phyloP scores from a whole-genome alignment of 2,888 invertebrate species.

The Gonocerus acuteangulatus region DNA sequence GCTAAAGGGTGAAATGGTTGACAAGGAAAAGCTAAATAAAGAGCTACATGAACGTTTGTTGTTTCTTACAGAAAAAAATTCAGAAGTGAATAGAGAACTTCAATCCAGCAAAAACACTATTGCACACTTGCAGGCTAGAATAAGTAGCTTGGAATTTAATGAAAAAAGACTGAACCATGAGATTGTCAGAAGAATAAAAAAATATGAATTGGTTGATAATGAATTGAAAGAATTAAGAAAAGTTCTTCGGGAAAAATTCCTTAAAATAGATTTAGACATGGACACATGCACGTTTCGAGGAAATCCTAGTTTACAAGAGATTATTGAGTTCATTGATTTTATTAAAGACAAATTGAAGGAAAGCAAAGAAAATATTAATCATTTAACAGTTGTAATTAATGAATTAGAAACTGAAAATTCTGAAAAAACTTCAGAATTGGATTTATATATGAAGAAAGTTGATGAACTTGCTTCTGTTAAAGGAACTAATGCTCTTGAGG shows the following conservation, averaged over 20 bases:
- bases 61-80: conserved; percentile 7
- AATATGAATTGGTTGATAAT: conserved; percentile 2
- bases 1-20: conserved; percentile 3
- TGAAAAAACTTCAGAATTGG: conserved; percentile 1
- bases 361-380: not conserved
- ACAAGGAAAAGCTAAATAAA: conserved; percentile 8
- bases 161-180: conserved; percentile 6
- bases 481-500: not conserved
- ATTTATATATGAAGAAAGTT: not conserved
- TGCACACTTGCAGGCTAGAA: not conserved
- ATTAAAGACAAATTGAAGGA: not conserved
- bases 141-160: conserved; percentile 4
- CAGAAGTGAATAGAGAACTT: conserved; percentile 7
- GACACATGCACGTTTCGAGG: not conserved
- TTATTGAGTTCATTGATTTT: conserved; percentile 7
- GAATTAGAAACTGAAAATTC: conserved; percentile 1
- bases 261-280: conserved; percentile 9
- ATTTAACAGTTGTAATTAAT: not conserved
- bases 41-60: conserved; percentile 16
- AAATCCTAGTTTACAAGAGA: not conserved
- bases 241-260: conserved; percentile 4
- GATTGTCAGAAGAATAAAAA: not conserved
- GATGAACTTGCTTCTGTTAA: not conserved
- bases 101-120: conserved; percentile 8
- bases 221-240: conserved; percentile 9